Evolutionary conservation across 1,140 invertebrate species (phyloP), one percentile per base, ranked within the genome.

Genomic region (Rhizoglyphus robini): DNA sequence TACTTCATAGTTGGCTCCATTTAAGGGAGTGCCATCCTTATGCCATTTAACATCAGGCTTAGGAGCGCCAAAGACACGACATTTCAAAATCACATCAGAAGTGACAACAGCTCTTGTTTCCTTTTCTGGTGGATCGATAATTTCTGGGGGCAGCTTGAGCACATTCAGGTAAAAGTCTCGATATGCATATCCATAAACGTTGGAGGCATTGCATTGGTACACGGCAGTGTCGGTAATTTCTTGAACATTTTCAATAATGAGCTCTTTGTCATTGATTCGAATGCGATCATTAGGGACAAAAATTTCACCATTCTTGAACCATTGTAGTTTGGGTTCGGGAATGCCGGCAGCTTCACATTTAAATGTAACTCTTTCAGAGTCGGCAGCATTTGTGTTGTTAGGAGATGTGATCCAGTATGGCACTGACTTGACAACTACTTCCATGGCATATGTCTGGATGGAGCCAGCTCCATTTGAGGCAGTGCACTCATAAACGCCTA

Each of bases 101-200:
- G 88, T 88, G 73, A 93, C 88, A 25, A 88, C 88, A 2, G 84
- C 81, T 61, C 71, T 71, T 4, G 71, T 68, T 54, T 86, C 79
- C 68, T 88, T 82, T 31, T 79, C 82, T 0, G 93, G 91, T 0
- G 86, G 81, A 72, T 88, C 84, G 15, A 84, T 84, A 65, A 98
- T 95, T 73, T 90, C 88, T 23, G 96, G 93, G 34, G 88, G 84
- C 60, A 96, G 79, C 15, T 85, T 85, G 69, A 94, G 78, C 5
- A 99, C 95, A 79, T 99, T 99, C 4, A 99, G 83, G 73, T 90
- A 98, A 47, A 96, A 89, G 80, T 99, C 94, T 73, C 92, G 91
- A 78, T 95, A 99, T 15, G 96, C 89, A 76, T 98, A 99, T 32
- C 96, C 96, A 69, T 92, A 81, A n/a, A 86, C 87, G 76, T 98